A percentile compares a stretch with the other conserved stretches of the same genome.
Evolutionary conservation across 2,888 invertebrate species (phyloP).

Genomic region (Ennomos fuscantarius): DNA sequence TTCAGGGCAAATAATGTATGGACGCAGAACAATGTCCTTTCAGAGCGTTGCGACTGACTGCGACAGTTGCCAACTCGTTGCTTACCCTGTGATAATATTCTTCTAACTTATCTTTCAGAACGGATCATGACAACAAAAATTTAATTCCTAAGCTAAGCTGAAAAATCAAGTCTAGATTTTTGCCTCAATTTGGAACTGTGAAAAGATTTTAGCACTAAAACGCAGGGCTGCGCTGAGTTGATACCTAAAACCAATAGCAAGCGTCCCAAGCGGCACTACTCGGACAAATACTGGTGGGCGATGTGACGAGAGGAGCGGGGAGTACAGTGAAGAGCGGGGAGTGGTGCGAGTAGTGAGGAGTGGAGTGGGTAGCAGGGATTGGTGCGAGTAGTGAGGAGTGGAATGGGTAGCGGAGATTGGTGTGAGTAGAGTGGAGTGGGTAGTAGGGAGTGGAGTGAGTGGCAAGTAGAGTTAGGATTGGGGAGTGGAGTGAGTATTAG

Average conservation of each 20-base stretch:
- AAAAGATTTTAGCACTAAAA: constrained; percentile 39
- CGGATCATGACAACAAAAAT: not conserved
- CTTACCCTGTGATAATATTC: not conserved
- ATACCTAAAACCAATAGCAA: constrained; percentile 44
- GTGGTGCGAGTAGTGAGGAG: not conserved
- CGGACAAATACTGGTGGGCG: constrained; percentile 39
- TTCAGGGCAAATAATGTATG: too few species aligned
- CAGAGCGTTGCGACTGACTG: too few species aligned
- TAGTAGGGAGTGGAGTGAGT: too few species aligned
- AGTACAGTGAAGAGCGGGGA: not conserved
- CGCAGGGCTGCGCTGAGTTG: constrained; percentile 36
- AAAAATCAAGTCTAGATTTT: constrained; percentile 5
- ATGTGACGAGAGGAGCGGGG: constrained; percentile 26
- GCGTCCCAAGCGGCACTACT: constrained; percentile 20
- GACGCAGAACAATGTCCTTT: too few species aligned
- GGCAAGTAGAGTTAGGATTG: too few species aligned
- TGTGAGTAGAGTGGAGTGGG: too few species aligned
- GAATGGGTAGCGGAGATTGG: too few species aligned
- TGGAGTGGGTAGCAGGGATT: too few species aligned
- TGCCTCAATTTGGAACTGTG: constrained; percentile 3
- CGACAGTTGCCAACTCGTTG: too few species aligned
- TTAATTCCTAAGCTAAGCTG: constrained; percentile 5
- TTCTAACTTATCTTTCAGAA: too few species aligned
- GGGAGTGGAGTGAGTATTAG: too few species aligned
- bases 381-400: too few species aligned